A percentile compares a stretch with the other conserved stretches of the same genome.
Evolutionary conservation across 2,797 vertebrate species (phyloP).

Genomic region (Lacerta agilis): DNA sequence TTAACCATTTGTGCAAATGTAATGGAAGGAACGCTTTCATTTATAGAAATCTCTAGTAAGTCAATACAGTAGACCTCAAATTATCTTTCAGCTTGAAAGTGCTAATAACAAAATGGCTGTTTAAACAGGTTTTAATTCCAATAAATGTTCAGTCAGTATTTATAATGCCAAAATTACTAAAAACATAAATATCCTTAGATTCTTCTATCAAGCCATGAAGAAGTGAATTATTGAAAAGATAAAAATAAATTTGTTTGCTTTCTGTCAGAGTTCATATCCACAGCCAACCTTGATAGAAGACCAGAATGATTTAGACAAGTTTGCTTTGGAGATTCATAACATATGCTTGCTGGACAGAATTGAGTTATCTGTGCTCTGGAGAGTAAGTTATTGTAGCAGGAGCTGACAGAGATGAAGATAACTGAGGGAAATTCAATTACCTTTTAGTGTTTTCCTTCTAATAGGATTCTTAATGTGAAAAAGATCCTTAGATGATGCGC

Average conservation of each 20-base stretch:
- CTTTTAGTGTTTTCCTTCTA: constrained; percentile 99
- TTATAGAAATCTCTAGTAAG: constrained; percentile 29
- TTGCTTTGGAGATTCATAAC: constrained; percentile 92
- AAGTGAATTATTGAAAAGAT: constrained; percentile 91
- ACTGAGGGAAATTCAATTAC: constrained; percentile 99
- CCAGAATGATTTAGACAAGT: constrained; percentile 93
- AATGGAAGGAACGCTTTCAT: background rate
- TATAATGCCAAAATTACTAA: constrained; percentile 75
- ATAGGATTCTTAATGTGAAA: constrained; percentile 99
- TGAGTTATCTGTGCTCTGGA: constrained; percentile 96
- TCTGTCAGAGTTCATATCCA: constrained; percentile 93
- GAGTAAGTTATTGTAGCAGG: constrained; percentile 99
- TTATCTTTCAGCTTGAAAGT: constrained; percentile 29
- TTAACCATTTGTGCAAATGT: background rate
- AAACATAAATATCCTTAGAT: constrained; percentile 71
- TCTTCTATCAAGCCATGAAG: constrained; percentile 75
- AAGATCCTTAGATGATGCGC: constrained; percentile 93
- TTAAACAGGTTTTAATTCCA: constrained; percentile 48
- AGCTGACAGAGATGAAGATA: constrained; percentile 99
- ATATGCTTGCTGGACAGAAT: constrained; percentile 93
- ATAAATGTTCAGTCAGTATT: constrained; percentile 62
- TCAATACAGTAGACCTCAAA: background rate
- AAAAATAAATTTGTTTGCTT: constrained; percentile 93
- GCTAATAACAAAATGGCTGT: constrained; percentile 46
- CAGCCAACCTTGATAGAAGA: constrained; percentile 88